phyloP scores from a whole-genome alignment of 2,888 invertebrate genomes.

The Carabus problematicus region DNA sequence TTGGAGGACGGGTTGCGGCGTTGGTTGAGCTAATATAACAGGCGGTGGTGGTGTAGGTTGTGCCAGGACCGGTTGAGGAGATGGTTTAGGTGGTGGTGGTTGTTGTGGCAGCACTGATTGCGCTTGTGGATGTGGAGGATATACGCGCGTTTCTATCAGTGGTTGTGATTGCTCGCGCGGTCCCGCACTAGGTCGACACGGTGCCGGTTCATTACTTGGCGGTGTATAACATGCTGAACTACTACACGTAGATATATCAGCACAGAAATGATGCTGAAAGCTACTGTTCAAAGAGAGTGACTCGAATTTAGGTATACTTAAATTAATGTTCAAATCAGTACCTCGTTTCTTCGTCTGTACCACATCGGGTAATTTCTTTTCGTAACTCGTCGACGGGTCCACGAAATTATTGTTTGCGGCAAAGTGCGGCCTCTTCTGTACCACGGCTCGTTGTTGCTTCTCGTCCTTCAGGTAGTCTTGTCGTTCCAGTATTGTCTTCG shows the following conservation, averaged over 20 bases:
- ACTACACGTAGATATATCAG: slow-evolving; percentile 36
- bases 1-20: no score
- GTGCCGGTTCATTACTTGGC: neutral
- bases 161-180: neutral
- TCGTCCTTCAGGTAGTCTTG: slow-evolving; percentile 32
- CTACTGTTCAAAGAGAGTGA: slow-evolving; percentile 36
- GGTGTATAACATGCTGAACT: slow-evolving; percentile 13
- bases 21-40: slow-evolving; percentile 12
- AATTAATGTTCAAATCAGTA: slow-evolving; percentile 36
- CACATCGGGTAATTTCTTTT: neutral
- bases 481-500: slow-evolving; percentile 25
- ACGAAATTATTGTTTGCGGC: neutral
- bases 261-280: slow-evolving; percentile 37
- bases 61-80: neutral
- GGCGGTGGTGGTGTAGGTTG: neutral
- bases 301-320: slow-evolving; percentile 28
- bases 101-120: no score
- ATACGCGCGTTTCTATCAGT: no score
- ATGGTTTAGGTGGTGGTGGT: no score
- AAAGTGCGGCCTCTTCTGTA: neutral
- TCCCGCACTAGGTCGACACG: neutral
- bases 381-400: neutral
- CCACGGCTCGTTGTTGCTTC: slow-evolving; percentile 27
- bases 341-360: slow-evolving; percentile 29
- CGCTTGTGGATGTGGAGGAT: no score